Percentiles rank a stretch among this genome's conserved stretches.
Conservation (phyloP, 2,888 invertebrate genomes). For the Scaptomyza flava region DNA sequence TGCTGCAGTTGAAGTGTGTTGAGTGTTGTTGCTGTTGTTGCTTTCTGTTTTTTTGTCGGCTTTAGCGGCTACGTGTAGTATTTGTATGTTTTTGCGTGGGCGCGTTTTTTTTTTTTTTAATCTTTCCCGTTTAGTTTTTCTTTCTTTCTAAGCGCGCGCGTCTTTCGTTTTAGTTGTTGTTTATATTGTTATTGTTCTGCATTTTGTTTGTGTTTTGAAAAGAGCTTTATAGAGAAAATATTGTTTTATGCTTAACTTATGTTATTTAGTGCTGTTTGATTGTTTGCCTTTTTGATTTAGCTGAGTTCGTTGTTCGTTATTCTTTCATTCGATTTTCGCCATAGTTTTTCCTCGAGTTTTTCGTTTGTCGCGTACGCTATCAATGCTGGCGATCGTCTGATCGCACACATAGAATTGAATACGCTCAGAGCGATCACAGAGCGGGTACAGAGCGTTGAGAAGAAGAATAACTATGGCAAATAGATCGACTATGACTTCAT, state of each 20-base stretch:
- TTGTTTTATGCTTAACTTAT: conserved; percentile 18
- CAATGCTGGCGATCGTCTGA: conserved; percentile 81
- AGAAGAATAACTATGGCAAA: conserved; percentile 55
- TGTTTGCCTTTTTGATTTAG: conserved; percentile 18
- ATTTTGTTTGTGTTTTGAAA: conserved; percentile 27
- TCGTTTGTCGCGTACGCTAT: conserved; percentile 70
- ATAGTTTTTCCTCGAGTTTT: conserved; percentile 30
- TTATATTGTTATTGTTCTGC: conserved; percentile 23
- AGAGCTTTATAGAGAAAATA: conserved; percentile 22
- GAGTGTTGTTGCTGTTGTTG: conserved; percentile 36
- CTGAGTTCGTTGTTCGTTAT: conserved; percentile 31
- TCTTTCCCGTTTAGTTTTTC: conserved; percentile 69
- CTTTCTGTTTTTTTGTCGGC: conserved; percentile 50
- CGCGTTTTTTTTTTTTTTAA: conserved; percentile 50
- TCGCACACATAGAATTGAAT: conserved; percentile 38
- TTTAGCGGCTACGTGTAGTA: conserved; percentile 61
- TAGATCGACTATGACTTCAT: conserved; percentile 74
- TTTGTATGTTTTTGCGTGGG: conserved; percentile 66
- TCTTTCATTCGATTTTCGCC: conserved; percentile 15
- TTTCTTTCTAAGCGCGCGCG: conserved; percentile 44
- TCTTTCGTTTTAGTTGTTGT: conserved; percentile 28
- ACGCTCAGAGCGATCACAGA: conserved; percentile 18
- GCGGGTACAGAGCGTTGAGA: conserved; percentile 3
- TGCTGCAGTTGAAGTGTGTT: conserved; percentile 31
- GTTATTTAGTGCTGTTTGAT: conserved; percentile 17